These are phyloP conservation scores for Ciconia boyciana DNA, from an alignment of 2,113 vertebrate genomes.

Conservation along the genomic window DNA sequence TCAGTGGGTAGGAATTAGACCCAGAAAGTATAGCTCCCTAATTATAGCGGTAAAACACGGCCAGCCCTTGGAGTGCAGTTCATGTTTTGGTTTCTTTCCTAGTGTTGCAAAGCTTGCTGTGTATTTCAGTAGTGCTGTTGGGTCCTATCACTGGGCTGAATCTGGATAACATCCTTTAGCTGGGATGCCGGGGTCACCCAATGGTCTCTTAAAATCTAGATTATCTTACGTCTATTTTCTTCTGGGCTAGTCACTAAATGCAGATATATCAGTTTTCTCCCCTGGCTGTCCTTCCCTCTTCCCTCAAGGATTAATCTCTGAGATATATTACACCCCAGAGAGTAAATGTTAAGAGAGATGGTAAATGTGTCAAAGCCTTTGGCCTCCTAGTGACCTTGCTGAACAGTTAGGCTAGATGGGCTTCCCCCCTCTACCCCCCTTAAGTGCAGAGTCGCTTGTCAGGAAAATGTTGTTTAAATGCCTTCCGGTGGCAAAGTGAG, in stretches of 20 bases:
- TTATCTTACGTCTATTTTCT: background rate
- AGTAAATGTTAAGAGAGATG: background rate
- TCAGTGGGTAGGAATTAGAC: background rate
- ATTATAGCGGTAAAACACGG: background rate
- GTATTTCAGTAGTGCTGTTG: background rate
- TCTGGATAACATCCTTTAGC: background rate
- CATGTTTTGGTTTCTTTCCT: background rate
- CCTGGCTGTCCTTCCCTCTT: background rate
- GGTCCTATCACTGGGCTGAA: background rate
- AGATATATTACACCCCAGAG: background rate
- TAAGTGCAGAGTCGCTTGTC: background rate
- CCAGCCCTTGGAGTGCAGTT: background rate
- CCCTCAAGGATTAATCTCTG: background rate
- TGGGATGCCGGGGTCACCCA: background rate
- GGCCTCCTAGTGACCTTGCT: constrained; percentile 13
- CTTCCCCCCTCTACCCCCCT: background rate
- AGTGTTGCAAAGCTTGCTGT: background rate
- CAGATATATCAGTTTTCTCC: background rate
- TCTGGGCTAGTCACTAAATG: background rate
- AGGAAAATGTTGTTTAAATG: background rate
- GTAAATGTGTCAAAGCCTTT: background rate
- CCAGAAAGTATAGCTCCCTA: background rate
- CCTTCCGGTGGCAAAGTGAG: background rate
- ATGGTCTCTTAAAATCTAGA: background rate
- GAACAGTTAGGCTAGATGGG: background rate